Conservation (phyloP, 1,140 invertebrate species). For the Drosophila mojavensis region DNA sequence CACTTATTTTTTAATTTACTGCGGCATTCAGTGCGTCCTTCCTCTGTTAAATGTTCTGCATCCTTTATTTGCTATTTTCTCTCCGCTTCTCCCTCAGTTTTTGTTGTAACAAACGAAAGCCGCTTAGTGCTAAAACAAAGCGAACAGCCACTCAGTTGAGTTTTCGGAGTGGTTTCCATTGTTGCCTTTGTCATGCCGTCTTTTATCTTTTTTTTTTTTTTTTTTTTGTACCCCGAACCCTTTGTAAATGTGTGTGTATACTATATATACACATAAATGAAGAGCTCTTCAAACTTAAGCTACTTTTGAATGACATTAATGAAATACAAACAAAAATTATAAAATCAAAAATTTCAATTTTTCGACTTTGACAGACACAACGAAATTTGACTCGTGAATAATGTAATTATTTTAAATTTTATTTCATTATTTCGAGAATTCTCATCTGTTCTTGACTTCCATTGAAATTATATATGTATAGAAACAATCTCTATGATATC, state of each 20-base stretch:
- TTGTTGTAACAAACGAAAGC: conserved; percentile 33
- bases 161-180: conserved; percentile 6
- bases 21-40: conserved; percentile 30
- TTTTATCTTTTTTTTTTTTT: background rate
- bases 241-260: background rate
- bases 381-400: no score
- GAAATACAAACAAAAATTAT: no score
- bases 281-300: no score
- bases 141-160: conserved; percentile 22
- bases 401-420: no score
- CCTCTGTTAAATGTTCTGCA: conserved; percentile 1
- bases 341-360: no score
- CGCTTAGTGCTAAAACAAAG: conserved; percentile 37
- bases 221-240: background rate
- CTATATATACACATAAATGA: no score
- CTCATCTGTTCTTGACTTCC: no score
- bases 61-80: conserved; percentile 10
- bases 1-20: conserved; percentile 26
- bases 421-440: no score
- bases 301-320: no score
- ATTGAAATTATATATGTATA: no score
- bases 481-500: no score
- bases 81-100: background rate
- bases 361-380: no score
- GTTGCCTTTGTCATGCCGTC: background rate